Evolutionary conservation across 2,888 invertebrate species (phyloP), one percentile per base, ranked within the genome.

Genomic region (Nomada ferruginata): DNA sequence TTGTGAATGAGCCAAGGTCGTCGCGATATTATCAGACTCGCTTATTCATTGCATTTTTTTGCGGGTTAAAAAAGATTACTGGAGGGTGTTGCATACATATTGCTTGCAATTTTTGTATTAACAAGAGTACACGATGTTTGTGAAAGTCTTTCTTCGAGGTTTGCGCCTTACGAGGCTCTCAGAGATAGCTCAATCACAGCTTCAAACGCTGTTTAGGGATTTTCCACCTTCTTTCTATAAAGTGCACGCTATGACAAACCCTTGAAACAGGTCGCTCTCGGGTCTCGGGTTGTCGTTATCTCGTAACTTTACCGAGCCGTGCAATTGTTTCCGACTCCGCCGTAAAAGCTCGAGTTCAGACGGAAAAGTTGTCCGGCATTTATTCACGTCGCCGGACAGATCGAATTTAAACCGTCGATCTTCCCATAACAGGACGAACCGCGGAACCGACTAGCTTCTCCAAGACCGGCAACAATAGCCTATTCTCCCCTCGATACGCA

Each of bases 1-100:
- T 87, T 82, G 80, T 86, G 88, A 90, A 89, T 87, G 86, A 79
- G 65, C 79, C 85, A 75, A 79, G 81, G 85, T 78, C 85, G 59
- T 74, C 79, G 81, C 71, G 82, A 82, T 77, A 55, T 63, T 80
- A 85, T 79, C 79, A 60, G 65, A 78, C 72, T 79, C 79, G 72
- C 73, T 36, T 36, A 52, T 36, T 79, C 61, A 69, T 72, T 36
- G 50, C 29, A 11, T 71, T 47, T n/a, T 60, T 72, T 29, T 64
- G 29, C 11, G 7, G 4, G 11, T 5, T 23, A 52, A 52, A 18
- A 65, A 29, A n/a, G n/a, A 29, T 36, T 52, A n/a, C 23, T 23
- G 18, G 60, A 20, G 13, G 11, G 20, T 29, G 52, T 20, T 65
- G 50, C 50, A 29, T 18, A 29, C 52, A n/a, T 1, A 5, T 5